phyloP scores from a whole-genome alignment of 1,140 invertebrate genomes.

The Drosophila pachea region DNA sequence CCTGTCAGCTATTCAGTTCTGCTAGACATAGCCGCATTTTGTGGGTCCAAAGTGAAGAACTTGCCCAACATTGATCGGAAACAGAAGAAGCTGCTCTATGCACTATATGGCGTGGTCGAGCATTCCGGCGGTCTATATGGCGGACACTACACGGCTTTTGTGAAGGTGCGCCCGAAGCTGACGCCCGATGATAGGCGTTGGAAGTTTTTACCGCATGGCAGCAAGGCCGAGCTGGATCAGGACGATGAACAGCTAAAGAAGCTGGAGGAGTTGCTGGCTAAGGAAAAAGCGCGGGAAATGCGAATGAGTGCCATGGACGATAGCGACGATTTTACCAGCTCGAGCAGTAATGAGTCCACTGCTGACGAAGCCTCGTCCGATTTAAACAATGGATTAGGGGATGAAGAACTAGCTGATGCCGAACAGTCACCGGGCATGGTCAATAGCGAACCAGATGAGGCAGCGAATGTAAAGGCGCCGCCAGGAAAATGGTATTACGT shows the following conservation, averaged over 20 bases:
- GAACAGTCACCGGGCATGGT: neutral
- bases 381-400: constrained; percentile 79
- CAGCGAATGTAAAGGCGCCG: constrained; percentile 80
- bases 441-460: constrained; percentile 37
- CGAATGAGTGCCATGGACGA: constrained; percentile 73
- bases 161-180: constrained; percentile 84
- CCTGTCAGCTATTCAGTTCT: constrained; percentile 92
- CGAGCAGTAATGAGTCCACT: constrained; percentile 80
- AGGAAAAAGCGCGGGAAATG: constrained; percentile 77
- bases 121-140: constrained; percentile 93
- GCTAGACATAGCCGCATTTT: constrained; percentile 94
- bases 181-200: constrained; percentile 82
- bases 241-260: constrained; percentile 73
- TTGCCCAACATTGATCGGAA: constrained; percentile 82
- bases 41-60: constrained; percentile 87
- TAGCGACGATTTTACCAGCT: constrained; percentile 80
- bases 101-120: constrained; percentile 96
- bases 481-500: constrained; percentile 94
- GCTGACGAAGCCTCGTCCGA: constrained; percentile 57
- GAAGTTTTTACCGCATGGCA: constrained; percentile 84
- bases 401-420: constrained; percentile 78
- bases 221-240: constrained; percentile 78
- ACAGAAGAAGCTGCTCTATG: constrained; percentile 89
- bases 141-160: constrained; percentile 98
- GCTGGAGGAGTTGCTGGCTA: constrained; percentile 66